These are phyloP conservation scores for Takifugu bimaculatus DNA, from an alignment of 2,113 vertebrate genomes.

Conservation along the genomic window DNA sequence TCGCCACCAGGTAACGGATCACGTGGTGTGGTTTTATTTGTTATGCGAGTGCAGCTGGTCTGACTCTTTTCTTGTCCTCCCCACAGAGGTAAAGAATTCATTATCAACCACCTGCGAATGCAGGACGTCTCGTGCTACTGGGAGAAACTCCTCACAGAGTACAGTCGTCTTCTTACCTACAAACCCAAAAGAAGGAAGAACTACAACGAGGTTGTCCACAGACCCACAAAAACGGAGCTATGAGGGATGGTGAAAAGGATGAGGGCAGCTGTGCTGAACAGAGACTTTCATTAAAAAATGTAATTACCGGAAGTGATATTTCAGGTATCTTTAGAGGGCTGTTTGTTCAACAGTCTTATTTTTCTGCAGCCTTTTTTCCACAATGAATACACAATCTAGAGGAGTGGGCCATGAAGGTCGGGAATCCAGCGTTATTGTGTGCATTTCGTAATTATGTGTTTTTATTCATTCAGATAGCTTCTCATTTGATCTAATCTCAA, in stretches of 20 bases:
- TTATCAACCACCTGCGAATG: conserved; percentile 86
- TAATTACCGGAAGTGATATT: not conserved
- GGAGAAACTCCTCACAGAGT: conserved; percentile 85
- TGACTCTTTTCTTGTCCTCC: conserved; percentile 27
- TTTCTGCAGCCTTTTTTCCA: too few species aligned
- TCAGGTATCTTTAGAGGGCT: conserved; percentile 10
- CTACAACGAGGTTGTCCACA: conserved; percentile 78
- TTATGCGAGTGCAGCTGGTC: not conserved
- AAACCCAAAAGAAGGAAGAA: conserved; percentile 77
- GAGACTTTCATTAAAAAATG: conserved; percentile 17
- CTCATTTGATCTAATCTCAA: too few species aligned
- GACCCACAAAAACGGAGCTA: conserved; percentile 80
- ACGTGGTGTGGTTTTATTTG: not conserved
- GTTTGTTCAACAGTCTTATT: too few species aligned
- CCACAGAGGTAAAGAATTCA: conserved; percentile 85
- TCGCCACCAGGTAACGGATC: conserved; percentile 80
- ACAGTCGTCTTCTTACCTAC: conserved; percentile 82
- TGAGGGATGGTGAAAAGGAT: conserved; percentile 43
- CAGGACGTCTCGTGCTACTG: conserved; percentile 92
- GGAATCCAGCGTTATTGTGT: too few species aligned
- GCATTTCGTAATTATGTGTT: too few species aligned
- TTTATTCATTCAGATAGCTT: too few species aligned
- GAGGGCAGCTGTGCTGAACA: conserved; percentile 3
- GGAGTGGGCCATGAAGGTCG: too few species aligned
- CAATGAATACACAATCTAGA: too few species aligned